Base-by-base conservation (phyloP, 1,140 invertebrate genomes). In the Scaptomyza montana region DNA sequence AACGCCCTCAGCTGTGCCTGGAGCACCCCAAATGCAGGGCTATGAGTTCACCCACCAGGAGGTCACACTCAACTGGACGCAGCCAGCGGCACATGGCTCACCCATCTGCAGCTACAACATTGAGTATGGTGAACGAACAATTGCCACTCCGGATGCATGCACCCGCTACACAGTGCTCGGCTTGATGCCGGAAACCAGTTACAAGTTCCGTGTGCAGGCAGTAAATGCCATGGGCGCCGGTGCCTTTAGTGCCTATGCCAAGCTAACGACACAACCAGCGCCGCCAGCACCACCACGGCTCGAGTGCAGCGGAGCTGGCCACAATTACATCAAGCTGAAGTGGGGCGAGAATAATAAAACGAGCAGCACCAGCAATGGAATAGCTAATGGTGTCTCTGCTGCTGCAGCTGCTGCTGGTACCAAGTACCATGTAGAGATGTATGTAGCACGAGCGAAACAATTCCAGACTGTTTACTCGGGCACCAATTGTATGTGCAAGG, bases 291-390 rank as follows among this genome's bases (percentile, higher is more conserved):
- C 97, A 19, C 97, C 97, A 1, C 92, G 92, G 47, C 92, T 98
- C 10, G 95, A 96, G 78, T 96, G 95, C 90, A 93, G 95, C 6
- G 94, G 93, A 47, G 92, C 93, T 5, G 95, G 94, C 1, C 96
- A 97, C 92, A 97, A 97, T 92, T 95, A 95, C 92, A 93, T 98
- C 53, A 97, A 97, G 87, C 93, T 98, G 16, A 97, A 97, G 91
- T 98, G 97, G 97, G 95, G 94, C 13, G 95, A 96, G 33, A 50
- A 47, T 0, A 50, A 66, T 28, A 60, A 59, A 21, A 21, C 94
- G 75, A 95, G 3, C 30, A 33, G 30, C 30, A 33, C 94, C 28
- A 4, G 8, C 41, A 2, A 36, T 46, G 21, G 10, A n/a, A 6
- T 16, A 47, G n/a, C 13, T 7, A 39, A 28, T 5, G 49, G 28